A percentile compares a stretch with the other conserved stretches of the same genome.
phyloP scores from a whole-genome alignment of 2,113 vertebrate genomes.

The Anser cygnoides region DNA sequence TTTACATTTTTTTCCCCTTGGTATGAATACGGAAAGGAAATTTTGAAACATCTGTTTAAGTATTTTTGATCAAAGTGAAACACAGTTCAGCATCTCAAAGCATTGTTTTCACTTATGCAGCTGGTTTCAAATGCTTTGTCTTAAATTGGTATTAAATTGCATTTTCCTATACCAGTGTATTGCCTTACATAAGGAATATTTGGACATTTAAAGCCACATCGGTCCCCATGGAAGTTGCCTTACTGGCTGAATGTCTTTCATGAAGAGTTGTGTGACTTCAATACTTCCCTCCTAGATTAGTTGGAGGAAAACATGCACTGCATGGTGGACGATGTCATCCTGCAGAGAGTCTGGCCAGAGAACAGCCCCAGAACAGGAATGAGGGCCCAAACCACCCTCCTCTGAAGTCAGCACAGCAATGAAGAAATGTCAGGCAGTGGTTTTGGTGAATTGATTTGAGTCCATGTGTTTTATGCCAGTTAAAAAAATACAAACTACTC shows the following conservation, averaged over 20 bases:
- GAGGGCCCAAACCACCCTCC: background rate
- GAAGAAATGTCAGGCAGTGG: background rate
- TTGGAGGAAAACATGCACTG: background rate
- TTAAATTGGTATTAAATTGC: background rate
- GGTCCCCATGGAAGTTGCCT: background rate
- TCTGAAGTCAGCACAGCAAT: fast-evolving
- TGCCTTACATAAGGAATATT: background rate
- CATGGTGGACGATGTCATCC: fast-evolving
- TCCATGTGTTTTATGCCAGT: fast-evolving
- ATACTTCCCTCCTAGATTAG: fast-evolving
- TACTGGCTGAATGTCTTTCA: background rate
- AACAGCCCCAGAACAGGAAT: fast-evolving
- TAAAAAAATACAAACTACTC: background rate
- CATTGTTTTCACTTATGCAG: background rate
- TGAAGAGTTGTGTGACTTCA: background rate
- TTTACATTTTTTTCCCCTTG: background rate
- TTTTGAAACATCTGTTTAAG: background rate
- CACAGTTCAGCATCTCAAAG: background rate
- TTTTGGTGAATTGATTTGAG: background rate
- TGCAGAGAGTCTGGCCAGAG: too few relatives aligned
- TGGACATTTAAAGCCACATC: background rate
- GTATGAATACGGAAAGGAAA: background rate
- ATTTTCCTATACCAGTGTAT: fast-evolving
- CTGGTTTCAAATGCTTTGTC: background rate
- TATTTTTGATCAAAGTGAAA: background rate